These are phyloP conservation scores for Leucophenga maculata DNA, from an alignment of 2,888 invertebrate species.

Conservation along the genomic window DNA sequence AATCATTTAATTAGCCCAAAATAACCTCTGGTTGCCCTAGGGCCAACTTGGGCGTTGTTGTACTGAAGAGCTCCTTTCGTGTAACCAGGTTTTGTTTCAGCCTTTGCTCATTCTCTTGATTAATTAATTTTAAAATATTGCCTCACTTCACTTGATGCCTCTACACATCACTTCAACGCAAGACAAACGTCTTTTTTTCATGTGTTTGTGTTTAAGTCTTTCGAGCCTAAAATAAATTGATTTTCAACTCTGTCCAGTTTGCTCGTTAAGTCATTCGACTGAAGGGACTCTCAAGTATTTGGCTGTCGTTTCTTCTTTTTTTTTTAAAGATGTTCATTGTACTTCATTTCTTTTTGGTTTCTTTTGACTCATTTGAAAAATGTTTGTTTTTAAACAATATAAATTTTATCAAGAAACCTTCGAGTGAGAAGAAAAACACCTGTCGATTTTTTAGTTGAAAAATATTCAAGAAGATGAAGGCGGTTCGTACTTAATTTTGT, in stretches of 20 bases:
- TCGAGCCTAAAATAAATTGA: constrained; percentile 16
- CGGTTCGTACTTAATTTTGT: constrained; percentile 10
- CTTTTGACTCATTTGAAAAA: constrained; percentile 7
- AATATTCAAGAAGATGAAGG: neutral
- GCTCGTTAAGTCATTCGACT: neutral
- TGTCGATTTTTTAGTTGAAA: neutral
- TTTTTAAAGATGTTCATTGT: neutral
- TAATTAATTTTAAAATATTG: constrained; percentile 64
- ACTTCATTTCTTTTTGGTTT: neutral
- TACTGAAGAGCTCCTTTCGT: neutral
- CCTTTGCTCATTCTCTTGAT: constrained; percentile 48
- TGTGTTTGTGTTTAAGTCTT: neutral
- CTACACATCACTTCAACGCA: constrained; percentile 5
- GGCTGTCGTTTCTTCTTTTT: neutral
- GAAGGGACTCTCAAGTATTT: neutral
- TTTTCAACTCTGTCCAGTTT: constrained; percentile 13
- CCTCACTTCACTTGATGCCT: constrained; percentile 37
- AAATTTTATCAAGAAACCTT: neutral
- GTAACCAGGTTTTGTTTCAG: neutral
- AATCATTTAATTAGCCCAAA: constrained; percentile 27
- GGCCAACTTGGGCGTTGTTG: neutral
- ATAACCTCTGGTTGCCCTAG: neutral
- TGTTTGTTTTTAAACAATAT: neutral
- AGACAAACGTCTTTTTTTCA: neutral
- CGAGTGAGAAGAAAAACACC: neutral